Percentiles rank a stretch among this genome's conserved stretches.
These are phyloP conservation scores for Tipula confusa DNA, from an alignment of 2,888 invertebrate genomes.

Conservation along the genomic window DNA sequence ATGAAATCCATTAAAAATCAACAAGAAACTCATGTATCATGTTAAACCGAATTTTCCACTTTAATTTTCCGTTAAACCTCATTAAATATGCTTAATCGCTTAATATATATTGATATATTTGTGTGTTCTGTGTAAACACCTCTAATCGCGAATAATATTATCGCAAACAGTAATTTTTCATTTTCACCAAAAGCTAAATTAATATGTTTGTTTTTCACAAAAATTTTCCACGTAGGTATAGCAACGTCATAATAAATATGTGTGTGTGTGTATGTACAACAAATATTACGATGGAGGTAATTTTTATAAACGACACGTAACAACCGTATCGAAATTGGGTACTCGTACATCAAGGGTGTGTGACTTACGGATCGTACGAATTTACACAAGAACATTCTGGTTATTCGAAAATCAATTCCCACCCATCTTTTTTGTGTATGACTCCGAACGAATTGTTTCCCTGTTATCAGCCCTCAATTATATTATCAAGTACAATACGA, in stretches of 20 bases:
- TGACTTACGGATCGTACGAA: too few relatives aligned
- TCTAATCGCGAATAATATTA: not conserved
- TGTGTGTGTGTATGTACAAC: too few relatives aligned
- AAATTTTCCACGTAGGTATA: not conserved
- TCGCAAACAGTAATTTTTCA: not conserved
- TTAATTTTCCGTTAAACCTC: not conserved
- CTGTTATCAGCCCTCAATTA: not conserved
- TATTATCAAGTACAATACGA: not conserved
- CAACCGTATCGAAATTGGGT: not conserved
- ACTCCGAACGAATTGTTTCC: not conserved
- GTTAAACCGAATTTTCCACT: not conserved
- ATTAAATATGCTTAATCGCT: not conserved
- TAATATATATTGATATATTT: not conserved
- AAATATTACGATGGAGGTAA: not conserved
- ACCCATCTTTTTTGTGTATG: not conserved
- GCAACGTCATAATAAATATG: not conserved
- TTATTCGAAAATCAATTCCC: not conserved
- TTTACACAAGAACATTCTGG: too few relatives aligned
- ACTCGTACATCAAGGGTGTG: too few relatives aligned
- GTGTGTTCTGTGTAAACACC: not conserved
- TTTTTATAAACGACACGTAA: not conserved
- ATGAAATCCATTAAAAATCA: not conserved
- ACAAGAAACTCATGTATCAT: not conserved
- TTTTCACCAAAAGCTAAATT: not conserved
- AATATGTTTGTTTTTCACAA: not conserved